Evolutionary conservation across 2,113 vertebrate genomes (phyloP).

Genomic region (Carassius auratus): DNA sequence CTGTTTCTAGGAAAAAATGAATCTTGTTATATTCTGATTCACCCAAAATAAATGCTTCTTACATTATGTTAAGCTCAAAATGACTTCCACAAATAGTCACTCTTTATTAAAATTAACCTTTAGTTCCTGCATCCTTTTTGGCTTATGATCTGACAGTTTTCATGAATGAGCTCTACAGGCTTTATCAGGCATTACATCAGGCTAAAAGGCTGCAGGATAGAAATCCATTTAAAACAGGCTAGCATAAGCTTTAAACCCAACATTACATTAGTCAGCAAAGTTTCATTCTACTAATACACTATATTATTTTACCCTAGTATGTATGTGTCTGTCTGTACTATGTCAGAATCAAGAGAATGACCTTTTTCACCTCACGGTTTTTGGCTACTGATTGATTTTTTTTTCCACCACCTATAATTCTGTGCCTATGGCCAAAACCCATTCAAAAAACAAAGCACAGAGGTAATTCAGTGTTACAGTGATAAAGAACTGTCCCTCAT

Average conservation of each 20-base stretch:
- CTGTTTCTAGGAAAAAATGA: background rate
- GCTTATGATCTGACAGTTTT: constrained; percentile 54
- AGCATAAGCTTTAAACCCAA: constrained; percentile 61
- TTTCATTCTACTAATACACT: constrained; percentile 52
- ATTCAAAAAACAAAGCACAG: constrained; percentile 50
- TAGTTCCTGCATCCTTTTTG: background rate
- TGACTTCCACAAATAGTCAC: too few relatives aligned
- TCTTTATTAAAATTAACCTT: background rate
- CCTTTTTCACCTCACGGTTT: constrained; percentile 55
- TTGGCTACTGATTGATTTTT: constrained; percentile 42
- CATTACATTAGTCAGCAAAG: constrained; percentile 69
- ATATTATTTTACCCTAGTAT: constrained; percentile 9
- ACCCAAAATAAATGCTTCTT: background rate
- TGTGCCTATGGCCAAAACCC: too few relatives aligned
- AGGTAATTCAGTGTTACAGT: constrained; percentile 56
- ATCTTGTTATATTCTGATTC: background rate
- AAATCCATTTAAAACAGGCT: constrained; percentile 66
- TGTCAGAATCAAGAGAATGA: constrained; percentile 34
- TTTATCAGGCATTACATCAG: constrained; percentile 51
- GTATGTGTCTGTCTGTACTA: constrained; percentile 32
- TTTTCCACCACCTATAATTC: background rate
- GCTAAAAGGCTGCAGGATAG: constrained; percentile 56
- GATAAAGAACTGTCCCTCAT: constrained; percentile 3
- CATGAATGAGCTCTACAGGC: constrained; percentile 51
- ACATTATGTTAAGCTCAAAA: background rate